phyloP scores from a whole-genome alignment of 2,888 invertebrate genomes.

The Volucella bombylans region DNA sequence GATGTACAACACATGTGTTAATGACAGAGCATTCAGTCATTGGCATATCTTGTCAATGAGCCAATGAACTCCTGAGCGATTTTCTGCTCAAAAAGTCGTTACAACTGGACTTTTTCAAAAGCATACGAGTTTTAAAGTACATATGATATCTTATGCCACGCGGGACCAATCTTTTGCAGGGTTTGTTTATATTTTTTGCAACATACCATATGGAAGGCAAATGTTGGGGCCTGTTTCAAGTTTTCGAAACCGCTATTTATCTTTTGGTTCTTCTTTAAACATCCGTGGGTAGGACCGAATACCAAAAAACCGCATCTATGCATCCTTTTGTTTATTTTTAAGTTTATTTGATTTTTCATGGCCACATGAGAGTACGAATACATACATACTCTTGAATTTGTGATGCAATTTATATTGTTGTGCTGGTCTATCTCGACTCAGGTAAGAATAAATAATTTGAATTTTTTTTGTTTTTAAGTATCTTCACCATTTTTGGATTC shows the following conservation, averaged over 20 bases:
- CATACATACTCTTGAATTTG: too few relatives aligned
- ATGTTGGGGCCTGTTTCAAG: not conserved
- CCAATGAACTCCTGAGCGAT: constrained; percentile 32
- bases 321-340: constrained; percentile 13
- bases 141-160: not conserved
- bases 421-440: not conserved
- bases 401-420: constrained; percentile 8
- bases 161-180: not conserved
- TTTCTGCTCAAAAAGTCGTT: constrained; percentile 1
- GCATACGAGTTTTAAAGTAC: not conserved
- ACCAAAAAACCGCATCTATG: not conserved
- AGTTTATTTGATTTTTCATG: not conserved
- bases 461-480: not conserved
- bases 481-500: constrained; percentile 2
- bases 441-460: not conserved
- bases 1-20: constrained; percentile 39
- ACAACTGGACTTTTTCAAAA: not conserved
- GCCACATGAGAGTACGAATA: not conserved
- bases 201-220: not conserved
- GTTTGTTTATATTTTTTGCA: not conserved
- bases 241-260: not conserved
- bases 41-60: constrained; percentile 22
- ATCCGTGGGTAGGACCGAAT: constrained; percentile 10
- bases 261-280: constrained; percentile 10
- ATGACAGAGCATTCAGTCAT: constrained; percentile 22